Base-by-base conservation (phyloP, 2,888 invertebrate species). In the Phasia obesa region DNA sequence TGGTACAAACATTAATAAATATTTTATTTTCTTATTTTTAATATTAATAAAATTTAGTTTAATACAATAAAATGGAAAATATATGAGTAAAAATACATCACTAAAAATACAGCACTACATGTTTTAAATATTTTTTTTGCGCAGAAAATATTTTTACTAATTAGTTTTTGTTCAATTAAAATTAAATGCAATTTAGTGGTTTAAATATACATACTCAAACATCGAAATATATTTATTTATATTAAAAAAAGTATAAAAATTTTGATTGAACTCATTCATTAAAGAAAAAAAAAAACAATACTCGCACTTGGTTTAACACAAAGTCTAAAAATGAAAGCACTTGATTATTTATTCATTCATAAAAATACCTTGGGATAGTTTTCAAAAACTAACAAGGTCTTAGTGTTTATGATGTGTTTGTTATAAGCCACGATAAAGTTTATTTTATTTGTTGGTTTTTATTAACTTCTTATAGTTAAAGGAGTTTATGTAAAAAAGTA, bases 41-140 rank as follows among this genome's bases (percentile, higher is more conserved):
- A 67, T 67, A 71, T 57, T 62, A 53, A 49, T 57, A 49, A 57
- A 75, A 80, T 76, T 84, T 69, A 67, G 51, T 76, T 80, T 25
- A 86, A 85, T 84, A 85, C 85, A 85, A 88, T 87, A 86, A 84
- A 87, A 86, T 31, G 42, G 21, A 21, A 11, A 80, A 69, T 35
- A 57, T 6, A 47, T 49, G 4, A 5, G 15, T 42, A 49, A 64
- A 2, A 51, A 71, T 47, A 65, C 9, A 59, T 59, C 17, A n/a
- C n/a, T n/a, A n/a, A n/a, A n/a, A n/a, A n/a, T n/a, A n/a, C n/a
- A 73, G 42, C 6, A 4, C 5, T 70, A 59, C 19, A 73, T 27
- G 23, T 65, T 64, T n/a, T n/a, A n/a, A n/a, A 31, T 42, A 21
- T 62, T 44, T 19, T 67, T 49, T 77, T 42, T 51, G 31, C 25